These are phyloP conservation scores for Ciconia maguari DNA, from an alignment of 2,113 vertebrate genomes.

Conservation along the genomic window DNA sequence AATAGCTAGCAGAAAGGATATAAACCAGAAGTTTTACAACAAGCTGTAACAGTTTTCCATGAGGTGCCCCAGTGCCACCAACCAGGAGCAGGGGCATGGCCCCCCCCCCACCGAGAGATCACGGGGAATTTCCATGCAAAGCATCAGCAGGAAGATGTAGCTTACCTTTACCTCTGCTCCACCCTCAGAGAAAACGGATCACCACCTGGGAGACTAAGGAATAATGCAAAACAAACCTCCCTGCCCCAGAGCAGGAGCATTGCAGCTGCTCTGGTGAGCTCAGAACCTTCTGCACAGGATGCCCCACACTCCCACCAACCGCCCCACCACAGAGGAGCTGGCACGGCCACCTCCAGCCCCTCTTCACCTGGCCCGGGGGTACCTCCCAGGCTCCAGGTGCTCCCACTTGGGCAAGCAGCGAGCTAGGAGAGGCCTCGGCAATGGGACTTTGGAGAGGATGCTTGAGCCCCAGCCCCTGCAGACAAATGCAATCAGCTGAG, in stretches of 20 bases:
- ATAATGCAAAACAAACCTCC: background rate
- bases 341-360: background rate
- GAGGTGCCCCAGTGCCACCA: background rate
- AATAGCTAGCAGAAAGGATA: background rate
- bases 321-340: background rate
- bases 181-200: background rate
- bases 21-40: background rate
- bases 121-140: rapidly evolving
- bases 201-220: background rate
- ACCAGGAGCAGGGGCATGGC: background rate
- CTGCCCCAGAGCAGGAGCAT: background rate
- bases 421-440: background rate
- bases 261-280: rapidly evolving
- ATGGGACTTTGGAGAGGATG: background rate
- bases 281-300: too few species aligned
- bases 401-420: too few species aligned
- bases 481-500: background rate
- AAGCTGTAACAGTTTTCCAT: background rate
- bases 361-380: background rate
- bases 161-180: background rate
- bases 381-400: background rate
- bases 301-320: rapidly evolving
- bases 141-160: background rate
- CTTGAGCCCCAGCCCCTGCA: background rate
- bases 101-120: background rate